Evolutionary conservation across 1,140 invertebrate genomes (phyloP), one percentile per base, ranked within the genome.

Genomic region (Camponotus vicinus): DNA sequence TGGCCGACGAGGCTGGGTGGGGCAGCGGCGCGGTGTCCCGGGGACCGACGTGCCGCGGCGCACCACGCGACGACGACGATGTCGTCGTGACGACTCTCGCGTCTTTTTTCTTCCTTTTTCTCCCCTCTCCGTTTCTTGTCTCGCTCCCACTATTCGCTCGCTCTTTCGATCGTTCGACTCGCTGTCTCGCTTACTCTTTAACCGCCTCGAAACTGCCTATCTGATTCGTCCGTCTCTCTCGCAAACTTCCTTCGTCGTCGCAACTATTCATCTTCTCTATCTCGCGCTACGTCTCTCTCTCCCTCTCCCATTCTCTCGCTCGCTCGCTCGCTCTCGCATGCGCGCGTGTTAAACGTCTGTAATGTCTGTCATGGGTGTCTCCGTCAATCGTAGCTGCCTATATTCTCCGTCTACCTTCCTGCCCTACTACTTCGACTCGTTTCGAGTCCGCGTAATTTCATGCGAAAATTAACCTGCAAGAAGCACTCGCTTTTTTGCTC

Each of bases 1-100:
- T 89, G 89, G 90, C 89, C 78, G 87, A 45, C 89, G 78, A 89
- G 80, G 66, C 21, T 92, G 92, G 92, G 92, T 93, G 92, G 92
- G 92, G 93, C 92, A 92, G 83, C 77, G 84, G 85, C 91, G 83
- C 79, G 84, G 82, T 61, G 80, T 91, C 91, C 92, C 92, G 90
- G 92, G 92, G 71, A 85, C 78, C 64, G 63, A 80, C 70, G 63
- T 63, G 63, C 78, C 55, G 70, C 52, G 63, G 49, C 37, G 69
- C 77, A 37, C 40, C 52, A 52, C 67, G 37, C 34, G 13, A 66
- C 49, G 67, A 18, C 32, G 78, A 55, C 37, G n/a, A 21, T 40
- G 59, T 5, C 61, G 57, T 42, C 49, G n/a, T 52, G 42, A 57
- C 64, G 52, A 32, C 34, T 66, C 40, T 63, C 55, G 59, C 21